phyloP scores from a whole-genome alignment of 2,113 vertebrate species.

The Pygathrix nemaeus region DNA sequence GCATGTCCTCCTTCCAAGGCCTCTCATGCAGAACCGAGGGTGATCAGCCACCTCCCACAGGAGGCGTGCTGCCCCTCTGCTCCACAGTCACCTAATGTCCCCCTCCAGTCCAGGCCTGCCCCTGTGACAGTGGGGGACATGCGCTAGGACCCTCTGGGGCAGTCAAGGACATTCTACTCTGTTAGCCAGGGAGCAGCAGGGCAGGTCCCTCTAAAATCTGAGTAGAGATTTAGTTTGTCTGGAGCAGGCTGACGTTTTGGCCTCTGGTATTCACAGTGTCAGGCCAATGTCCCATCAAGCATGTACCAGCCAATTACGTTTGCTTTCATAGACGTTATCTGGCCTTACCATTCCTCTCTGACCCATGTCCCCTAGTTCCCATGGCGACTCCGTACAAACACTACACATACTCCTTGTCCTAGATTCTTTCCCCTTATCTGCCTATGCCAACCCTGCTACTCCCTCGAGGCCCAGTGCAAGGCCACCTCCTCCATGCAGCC shows the following conservation, averaged over 20 bases:
- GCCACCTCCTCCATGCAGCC: neutral
- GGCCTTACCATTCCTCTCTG: accelerated
- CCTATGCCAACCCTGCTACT: neutral
- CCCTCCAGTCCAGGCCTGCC: too few relatives aligned
- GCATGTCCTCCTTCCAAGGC: neutral
- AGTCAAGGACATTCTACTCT: accelerated
- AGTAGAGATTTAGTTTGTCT: neutral
- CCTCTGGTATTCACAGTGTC: neutral
- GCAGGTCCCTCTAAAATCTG: neutral
- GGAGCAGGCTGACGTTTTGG: accelerated
- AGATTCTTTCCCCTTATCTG: neutral
- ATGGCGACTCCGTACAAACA: neutral
- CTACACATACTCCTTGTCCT: neutral
- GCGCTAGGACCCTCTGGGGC: neutral
- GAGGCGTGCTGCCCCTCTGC: accelerated
- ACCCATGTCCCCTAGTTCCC: neutral
- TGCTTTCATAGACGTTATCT: neutral
- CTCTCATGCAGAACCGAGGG: neutral
- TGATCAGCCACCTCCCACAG: accelerated
- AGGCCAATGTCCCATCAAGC: too few relatives aligned
- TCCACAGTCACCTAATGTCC: neutral
- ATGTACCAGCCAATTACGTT: too few relatives aligned
- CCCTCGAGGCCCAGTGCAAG: neutral
- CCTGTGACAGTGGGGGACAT: accelerated
- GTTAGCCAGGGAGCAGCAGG: neutral